phyloP scores from a whole-genome alignment of 2,113 vertebrate genomes.

The Suncus etruscus region DNA sequence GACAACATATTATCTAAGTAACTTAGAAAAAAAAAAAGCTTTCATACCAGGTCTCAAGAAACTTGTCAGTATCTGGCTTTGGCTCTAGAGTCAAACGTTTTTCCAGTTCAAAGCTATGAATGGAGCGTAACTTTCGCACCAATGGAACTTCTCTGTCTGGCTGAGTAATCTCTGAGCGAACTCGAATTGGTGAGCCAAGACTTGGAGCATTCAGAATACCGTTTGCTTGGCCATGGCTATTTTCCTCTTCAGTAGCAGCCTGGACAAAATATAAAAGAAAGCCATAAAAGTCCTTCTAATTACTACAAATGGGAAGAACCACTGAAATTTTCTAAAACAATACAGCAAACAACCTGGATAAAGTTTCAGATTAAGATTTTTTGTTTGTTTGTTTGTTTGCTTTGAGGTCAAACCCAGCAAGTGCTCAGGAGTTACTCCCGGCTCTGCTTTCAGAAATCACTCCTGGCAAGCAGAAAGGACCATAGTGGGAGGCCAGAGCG shows the following conservation, averaged over 20 bases:
- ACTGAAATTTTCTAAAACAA: slow-evolving; percentile 16
- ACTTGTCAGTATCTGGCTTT: slow-evolving; percentile 94
- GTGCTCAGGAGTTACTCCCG: too few species aligned
- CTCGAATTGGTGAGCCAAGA: slow-evolving; percentile 93
- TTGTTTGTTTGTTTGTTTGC: too few species aligned
- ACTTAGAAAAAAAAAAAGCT: slow-evolving; percentile 56
- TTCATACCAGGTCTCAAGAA: slow-evolving; percentile 93
- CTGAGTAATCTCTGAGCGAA: slow-evolving; percentile 92
- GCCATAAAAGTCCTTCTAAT: slow-evolving; percentile 33
- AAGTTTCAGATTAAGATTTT: neutral
- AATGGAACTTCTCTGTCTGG: slow-evolving; percentile 93
- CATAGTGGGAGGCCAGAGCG: too few species aligned
- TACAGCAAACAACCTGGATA: slow-evolving; percentile 13
- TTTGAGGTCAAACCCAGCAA: too few species aligned
- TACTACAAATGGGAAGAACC: neutral
- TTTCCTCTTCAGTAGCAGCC: slow-evolving; percentile 94
- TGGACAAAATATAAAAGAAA: slow-evolving; percentile 80
- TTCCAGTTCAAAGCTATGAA: slow-evolving; percentile 98
- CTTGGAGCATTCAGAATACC: slow-evolving; percentile 92
- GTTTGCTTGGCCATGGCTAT: slow-evolving; percentile 92
- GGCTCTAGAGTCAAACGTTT: slow-evolving; percentile 92
- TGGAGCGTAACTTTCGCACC: slow-evolving; percentile 95
- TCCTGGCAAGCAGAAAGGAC: too few species aligned
- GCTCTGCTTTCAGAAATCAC: too few species aligned
- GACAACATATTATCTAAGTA: neutral